Evolutionary conservation across 2,888 invertebrate species (phyloP).

Genomic region (Cephus rjabovi): DNA sequence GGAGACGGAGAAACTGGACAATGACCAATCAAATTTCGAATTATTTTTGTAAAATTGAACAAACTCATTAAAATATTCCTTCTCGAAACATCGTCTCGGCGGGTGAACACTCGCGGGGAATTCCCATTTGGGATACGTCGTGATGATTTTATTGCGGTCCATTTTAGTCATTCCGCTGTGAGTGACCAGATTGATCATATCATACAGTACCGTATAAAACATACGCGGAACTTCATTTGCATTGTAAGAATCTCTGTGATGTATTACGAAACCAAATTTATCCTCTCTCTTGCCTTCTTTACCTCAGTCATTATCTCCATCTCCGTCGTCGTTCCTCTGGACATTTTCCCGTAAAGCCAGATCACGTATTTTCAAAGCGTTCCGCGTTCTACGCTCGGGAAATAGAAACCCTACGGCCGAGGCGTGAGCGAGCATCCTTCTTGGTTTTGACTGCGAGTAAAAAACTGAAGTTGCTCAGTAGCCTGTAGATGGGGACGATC

Average conservation of each 20-base stretch:
- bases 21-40: background rate
- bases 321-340: background rate
- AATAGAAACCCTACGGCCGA: background rate
- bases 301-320: background rate
- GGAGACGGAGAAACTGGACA: background rate
- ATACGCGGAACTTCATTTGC: background rate
- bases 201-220: background rate
- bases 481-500: background rate
- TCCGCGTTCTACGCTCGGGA: background rate
- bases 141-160: background rate
- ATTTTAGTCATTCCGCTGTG: background rate
- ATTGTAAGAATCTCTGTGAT: background rate
- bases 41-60: background rate
- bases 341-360: background rate
- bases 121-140: background rate
- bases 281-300: background rate
- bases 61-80: background rate
- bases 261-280: background rate
- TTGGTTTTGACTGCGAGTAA: background rate
- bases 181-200: background rate
- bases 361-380: background rate
- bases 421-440: background rate
- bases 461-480: background rate
- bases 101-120: background rate
- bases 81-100: background rate